Evolutionary conservation across 2,113 vertebrate species (phyloP).

Genomic region (Benitochromis conjunctus): DNA sequence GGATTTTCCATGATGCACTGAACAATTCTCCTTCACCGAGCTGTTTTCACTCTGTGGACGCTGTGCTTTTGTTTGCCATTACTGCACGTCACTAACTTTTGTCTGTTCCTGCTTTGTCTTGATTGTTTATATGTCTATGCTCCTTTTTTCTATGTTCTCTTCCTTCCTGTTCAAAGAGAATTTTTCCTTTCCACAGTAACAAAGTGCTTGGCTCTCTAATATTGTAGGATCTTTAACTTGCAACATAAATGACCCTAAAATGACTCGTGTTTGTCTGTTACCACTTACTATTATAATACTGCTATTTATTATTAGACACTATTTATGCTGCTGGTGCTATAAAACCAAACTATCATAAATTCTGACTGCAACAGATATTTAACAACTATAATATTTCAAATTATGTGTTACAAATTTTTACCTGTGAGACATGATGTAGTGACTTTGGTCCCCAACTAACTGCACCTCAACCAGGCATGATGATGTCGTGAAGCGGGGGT

Average conservation of each 20-base stretch:
- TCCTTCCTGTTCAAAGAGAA: not conserved
- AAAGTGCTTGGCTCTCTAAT: not conserved
- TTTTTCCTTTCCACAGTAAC: not conserved
- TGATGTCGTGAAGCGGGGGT: not conserved
- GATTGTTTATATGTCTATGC: not conserved
- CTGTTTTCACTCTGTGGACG: not conserved
- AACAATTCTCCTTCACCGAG: not conserved
- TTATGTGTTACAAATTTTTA: not conserved
- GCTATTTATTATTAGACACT: not conserved
- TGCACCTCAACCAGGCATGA: not conserved
- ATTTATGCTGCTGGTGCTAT: rapidly evolving
- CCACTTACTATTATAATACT: too few relatives aligned
- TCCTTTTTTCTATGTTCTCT: not conserved
- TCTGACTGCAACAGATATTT: not conserved
- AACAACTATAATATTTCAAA: not conserved
- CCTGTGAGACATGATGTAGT: not conserved
- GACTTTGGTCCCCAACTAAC: not conserved
- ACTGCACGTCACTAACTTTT: not conserved
- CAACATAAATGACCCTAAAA: not conserved
- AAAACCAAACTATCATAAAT: rapidly evolving
- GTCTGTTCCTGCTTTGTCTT: not conserved
- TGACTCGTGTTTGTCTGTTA: not conserved
- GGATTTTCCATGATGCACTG: not conserved
- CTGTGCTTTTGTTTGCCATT: not conserved
- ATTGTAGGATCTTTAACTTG: not conserved